Conservation (phyloP, 2,888 invertebrate species). For the Agonopterix subpropinquella region DNA sequence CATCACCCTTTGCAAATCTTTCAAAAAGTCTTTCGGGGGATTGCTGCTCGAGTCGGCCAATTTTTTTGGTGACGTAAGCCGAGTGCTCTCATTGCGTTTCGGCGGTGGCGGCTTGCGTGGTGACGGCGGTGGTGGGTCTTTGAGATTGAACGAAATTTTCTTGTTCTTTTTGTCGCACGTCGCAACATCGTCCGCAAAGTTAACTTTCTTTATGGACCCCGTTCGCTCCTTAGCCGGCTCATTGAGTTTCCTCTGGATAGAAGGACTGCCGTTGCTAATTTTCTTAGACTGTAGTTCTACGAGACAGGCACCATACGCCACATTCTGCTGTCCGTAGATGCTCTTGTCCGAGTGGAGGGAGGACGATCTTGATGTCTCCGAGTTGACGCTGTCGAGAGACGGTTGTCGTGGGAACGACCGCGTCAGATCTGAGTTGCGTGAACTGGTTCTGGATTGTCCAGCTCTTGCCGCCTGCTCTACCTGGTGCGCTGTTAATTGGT, state of each 20-base stretch:
- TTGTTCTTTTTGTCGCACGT: constrained; percentile 74
- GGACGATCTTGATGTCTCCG: constrained; percentile 63
- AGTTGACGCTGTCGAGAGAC: constrained; percentile 72
- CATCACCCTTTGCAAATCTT: constrained; percentile 94
- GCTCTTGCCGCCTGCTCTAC: constrained; percentile 50
- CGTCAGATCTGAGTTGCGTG: constrained; percentile 49
- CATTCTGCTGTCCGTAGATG: constrained; percentile 46
- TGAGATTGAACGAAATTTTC: constrained; percentile 79
- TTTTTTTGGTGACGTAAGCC: constrained; percentile 85
- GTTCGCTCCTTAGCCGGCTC: constrained; percentile 63
- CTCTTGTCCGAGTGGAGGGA: constrained; percentile 60
- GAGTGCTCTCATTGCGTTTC: constrained; percentile 83
- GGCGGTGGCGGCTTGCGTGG: constrained; percentile 85
- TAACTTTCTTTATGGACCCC: constrained; percentile 71
- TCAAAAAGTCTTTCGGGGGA: constrained; percentile 88
- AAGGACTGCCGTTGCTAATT: constrained; percentile 50
- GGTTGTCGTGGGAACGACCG: constrained; percentile 72
- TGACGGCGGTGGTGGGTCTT: constrained; percentile 70
- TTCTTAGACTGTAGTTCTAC: constrained; percentile 75
- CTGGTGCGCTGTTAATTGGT: constrained; percentile 55
- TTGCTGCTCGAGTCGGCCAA: constrained; percentile 82
- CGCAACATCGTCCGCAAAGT: constrained; percentile 76
- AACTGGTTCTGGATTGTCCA: constrained; percentile 48
- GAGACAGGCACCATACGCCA: constrained; percentile 69
- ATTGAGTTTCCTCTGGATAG: constrained; percentile 44